Percentiles rank a stretch among this genome's conserved stretches.
phyloP scores from a whole-genome alignment of 1,140 invertebrate species.

The Drosophila sproati region DNA sequence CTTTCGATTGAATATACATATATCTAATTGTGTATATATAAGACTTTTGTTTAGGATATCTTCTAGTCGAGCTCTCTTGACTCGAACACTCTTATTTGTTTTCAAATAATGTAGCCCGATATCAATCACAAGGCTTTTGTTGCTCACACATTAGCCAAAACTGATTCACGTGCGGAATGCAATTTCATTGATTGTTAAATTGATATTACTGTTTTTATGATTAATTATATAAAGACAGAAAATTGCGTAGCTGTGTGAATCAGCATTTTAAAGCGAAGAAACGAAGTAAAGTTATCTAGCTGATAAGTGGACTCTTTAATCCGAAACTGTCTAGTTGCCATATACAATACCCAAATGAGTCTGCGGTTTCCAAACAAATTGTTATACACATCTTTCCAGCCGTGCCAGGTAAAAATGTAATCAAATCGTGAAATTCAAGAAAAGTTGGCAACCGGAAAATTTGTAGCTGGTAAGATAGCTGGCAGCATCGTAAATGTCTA shows the following conservation, averaged over 20 bases:
- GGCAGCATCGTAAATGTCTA: slow-evolving; percentile 23
- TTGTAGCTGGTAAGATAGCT: slow-evolving; percentile 23
- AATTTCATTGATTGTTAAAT: background rate
- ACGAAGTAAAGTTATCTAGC: slow-evolving; percentile 15
- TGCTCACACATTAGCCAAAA: background rate
- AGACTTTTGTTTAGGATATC: no score
- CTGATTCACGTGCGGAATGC: background rate
- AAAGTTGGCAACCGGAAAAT: slow-evolving; percentile 22
- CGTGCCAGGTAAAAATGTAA: slow-evolving; percentile 42
- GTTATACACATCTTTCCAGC: slow-evolving; percentile 4
- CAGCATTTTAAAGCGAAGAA: slow-evolving; percentile 12
- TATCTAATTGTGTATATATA: no score
- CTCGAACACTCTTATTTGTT: background rate
- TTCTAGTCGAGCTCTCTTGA: no score
- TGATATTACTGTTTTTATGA: background rate
- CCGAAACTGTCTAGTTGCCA: slow-evolving; percentile 23
- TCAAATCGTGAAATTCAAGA: slow-evolving; percentile 13
- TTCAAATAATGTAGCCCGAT: background rate
- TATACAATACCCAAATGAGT: slow-evolving; percentile 29
- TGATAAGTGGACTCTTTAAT: slow-evolving; percentile 16
- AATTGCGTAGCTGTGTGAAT: slow-evolving; percentile 16
- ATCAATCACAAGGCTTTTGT: background rate
- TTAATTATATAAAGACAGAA: background rate
- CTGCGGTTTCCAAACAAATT: slow-evolving; percentile 40
- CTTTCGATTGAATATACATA: no score